Evolutionary conservation across 2,888 invertebrate genomes (phyloP).

Genomic region (Pseudococcus longispinus): DNA sequence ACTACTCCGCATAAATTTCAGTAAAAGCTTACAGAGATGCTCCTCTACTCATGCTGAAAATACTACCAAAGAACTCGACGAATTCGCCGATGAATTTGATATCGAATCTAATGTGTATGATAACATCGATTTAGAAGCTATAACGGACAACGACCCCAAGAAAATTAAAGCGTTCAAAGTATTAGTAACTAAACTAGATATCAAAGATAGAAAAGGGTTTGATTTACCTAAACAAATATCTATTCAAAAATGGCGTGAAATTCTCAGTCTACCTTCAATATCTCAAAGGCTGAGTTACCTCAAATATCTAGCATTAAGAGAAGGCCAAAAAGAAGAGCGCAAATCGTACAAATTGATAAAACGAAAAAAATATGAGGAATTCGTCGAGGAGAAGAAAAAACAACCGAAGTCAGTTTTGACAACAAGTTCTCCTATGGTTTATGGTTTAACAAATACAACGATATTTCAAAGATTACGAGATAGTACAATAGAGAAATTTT

Average conservation of each 20-base stretch:
- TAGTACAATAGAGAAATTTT: not conserved
- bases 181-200: not conserved
- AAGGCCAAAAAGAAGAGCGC: not conserved
- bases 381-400: not conserved
- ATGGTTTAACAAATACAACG: not conserved
- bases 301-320: not conserved
- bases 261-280: not conserved
- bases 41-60: not conserved
- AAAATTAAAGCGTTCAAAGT: not conserved
- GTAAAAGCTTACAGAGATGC: not conserved
- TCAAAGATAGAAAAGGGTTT: not conserved
- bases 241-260: not conserved
- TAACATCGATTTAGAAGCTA: not conserved
- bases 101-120: not conserved
- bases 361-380: not conserved
- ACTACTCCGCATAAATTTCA: not conserved
- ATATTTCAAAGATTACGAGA: constrained; percentile 12
- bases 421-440: not conserved
- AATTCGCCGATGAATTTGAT: not conserved
- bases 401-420: constrained; percentile 39
- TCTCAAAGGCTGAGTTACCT: not conserved
- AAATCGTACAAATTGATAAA: not conserved
- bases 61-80: not conserved
- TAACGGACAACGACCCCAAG: not conserved
- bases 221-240: not conserved